Evolutionary conservation across 1,140 invertebrate genomes (phyloP).

Genomic region (Geopemphigus sp.): DNA sequence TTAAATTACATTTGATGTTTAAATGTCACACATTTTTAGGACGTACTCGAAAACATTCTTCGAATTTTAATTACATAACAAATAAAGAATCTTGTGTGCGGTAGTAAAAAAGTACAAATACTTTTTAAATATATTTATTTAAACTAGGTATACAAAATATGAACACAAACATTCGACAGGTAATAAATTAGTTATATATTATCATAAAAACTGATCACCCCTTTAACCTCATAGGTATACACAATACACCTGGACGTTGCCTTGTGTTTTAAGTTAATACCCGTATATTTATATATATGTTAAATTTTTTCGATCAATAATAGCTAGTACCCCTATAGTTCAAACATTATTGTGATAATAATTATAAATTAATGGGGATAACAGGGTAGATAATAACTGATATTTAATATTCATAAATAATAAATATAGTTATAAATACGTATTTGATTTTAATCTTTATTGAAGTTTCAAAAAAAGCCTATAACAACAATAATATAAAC

Average conservation of each 20-base stretch:
- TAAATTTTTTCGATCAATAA: conserved; percentile 10
- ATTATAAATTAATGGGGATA: background rate
- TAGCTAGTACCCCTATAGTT: background rate
- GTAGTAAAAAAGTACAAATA: background rate
- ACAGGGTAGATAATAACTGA: background rate
- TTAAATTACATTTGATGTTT: conserved; percentile 1
- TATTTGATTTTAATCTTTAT: too few relatives aligned
- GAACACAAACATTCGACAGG: too few relatives aligned
- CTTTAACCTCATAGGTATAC: conserved; percentile 1
- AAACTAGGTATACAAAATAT: too few relatives aligned
- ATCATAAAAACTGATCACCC: background rate
- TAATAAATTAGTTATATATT: background rate
- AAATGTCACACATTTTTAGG: conserved; percentile 19
- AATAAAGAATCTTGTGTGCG: too few relatives aligned
- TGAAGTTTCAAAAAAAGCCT: too few relatives aligned
- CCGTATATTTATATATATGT: conserved; percentile 19
- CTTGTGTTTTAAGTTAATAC: background rate
- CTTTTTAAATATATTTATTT: background rate
- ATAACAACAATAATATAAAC: too few relatives aligned
- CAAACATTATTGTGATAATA: background rate
- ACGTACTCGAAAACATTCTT: conserved; percentile 13
- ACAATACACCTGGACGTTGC: conserved; percentile 17
- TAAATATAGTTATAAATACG: too few relatives aligned
- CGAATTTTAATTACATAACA: conserved; percentile 12
- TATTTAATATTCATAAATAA: too few relatives aligned